These are phyloP conservation scores for Spheniscus humboldti DNA, from an alignment of 2,797 vertebrate species.

Conservation along the genomic window DNA sequence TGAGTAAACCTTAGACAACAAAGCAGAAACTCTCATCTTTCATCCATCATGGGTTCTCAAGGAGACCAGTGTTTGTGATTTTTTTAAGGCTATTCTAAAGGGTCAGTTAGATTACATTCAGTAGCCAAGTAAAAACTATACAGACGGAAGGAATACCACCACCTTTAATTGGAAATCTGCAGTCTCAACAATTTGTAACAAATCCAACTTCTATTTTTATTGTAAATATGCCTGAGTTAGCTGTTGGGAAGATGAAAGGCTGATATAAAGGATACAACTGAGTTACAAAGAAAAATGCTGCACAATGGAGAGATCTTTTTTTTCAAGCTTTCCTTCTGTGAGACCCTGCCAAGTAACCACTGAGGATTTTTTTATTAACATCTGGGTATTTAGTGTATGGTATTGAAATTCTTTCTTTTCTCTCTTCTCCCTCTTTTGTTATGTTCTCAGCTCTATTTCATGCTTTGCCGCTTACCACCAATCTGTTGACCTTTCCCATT, in stretches of 20 bases:
- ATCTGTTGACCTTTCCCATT: background rate
- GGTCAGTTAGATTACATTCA: background rate
- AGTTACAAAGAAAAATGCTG: background rate
- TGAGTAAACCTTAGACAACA: constrained; percentile 43
- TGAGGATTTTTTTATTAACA: background rate
- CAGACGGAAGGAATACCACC: background rate
- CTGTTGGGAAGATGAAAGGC: constrained; percentile 27
- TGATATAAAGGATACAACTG: background rate
- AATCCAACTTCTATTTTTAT: constrained; percentile 22
- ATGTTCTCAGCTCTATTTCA: background rate
- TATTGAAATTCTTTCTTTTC: background rate
- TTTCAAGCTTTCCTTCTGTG: background rate
- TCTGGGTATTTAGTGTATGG: background rate
- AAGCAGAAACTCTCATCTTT: constrained; percentile 19
- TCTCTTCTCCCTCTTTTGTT: background rate
- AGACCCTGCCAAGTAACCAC: background rate
- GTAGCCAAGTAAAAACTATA: constrained; percentile 1
- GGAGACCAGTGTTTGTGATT: background rate
- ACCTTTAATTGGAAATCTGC: constrained; percentile 25
- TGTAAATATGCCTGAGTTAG: constrained; percentile 17
- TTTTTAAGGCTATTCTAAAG: constrained; percentile 35
- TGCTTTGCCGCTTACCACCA: background rate
- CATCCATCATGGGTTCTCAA: constrained; percentile 1
- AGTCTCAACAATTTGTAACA: constrained; percentile 29
- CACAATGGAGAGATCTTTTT: background rate